Percentiles rank a stretch among this genome's conserved stretches.
Evolutionary conservation across 2,797 vertebrate genomes (phyloP).

Genomic region (Falco peregrinus): DNA sequence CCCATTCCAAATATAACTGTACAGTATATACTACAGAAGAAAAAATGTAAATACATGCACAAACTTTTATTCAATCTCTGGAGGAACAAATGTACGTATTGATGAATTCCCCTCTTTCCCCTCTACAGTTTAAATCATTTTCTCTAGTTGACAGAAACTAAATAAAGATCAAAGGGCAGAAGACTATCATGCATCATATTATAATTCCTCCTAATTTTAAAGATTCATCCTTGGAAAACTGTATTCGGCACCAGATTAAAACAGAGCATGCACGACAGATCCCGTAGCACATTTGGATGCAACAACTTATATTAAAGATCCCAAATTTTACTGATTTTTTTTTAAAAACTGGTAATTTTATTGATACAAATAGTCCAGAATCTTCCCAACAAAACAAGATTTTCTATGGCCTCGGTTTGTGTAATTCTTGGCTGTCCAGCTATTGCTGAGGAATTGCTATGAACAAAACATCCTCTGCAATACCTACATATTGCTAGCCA

Average conservation of each 20-base stretch:
- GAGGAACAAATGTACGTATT: slow-evolving; percentile 8
- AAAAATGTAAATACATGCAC: slow-evolving; percentile 62
- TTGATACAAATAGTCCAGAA: background rate
- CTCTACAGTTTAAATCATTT: slow-evolving; percentile 13
- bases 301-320: background rate
- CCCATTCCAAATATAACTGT: slow-evolving; percentile 61
- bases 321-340: background rate
- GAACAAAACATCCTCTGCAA: background rate
- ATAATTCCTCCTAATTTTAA: slow-evolving; percentile 6
- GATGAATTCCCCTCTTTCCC: background rate
- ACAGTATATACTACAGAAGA: slow-evolving; percentile 44
- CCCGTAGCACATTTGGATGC: background rate
- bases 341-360: background rate
- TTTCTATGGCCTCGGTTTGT: background rate
- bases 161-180: background rate
- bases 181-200: background rate
- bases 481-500: background rate
- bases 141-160: background rate
- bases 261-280: background rate
- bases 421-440: background rate
- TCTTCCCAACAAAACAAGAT: background rate
- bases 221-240: background rate
- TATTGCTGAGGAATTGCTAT: background rate
- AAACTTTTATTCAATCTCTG: slow-evolving; percentile 59
- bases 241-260: background rate